Evolutionary conservation across 2,797 vertebrate genomes (phyloP).

Genomic region (Anguilla obscura): DNA sequence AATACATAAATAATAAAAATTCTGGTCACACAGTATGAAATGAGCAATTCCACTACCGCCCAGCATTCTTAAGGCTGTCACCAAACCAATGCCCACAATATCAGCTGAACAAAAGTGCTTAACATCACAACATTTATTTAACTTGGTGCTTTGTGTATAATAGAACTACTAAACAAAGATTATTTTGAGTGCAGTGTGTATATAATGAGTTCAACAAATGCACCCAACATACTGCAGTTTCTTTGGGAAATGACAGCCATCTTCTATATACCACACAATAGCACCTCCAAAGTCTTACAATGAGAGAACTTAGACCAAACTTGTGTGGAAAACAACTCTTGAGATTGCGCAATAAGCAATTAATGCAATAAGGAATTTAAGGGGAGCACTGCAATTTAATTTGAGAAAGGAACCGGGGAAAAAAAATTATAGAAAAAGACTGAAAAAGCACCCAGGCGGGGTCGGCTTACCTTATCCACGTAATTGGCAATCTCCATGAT

Average conservation of each 20-base stretch:
- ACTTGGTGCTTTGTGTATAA: too few species aligned
- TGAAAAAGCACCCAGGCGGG: not conserved
- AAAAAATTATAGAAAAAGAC: not conserved
- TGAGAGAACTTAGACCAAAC: not conserved
- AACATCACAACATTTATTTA: too few species aligned
- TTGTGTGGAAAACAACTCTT: not conserved
- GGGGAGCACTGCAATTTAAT: not conserved
- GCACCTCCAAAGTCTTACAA: not conserved
- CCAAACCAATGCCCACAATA: too few species aligned
- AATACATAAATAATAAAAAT: too few species aligned
- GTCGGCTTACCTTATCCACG: slow-evolving; percentile 84
- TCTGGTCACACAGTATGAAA: too few species aligned
- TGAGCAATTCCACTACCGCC: too few species aligned
- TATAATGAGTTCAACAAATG: not conserved
- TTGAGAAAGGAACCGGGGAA: not conserved
- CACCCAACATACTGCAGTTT: not conserved
- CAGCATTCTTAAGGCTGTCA: too few species aligned
- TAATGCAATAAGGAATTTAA: not conserved
- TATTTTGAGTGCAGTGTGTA: not conserved
- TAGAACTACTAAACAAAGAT: too few species aligned
- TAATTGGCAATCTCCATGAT: slow-evolving; percentile 92
- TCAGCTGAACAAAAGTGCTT: too few species aligned
- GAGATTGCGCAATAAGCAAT: not conserved
- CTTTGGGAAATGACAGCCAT: not conserved
- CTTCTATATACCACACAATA: not conserved